phyloP scores from a whole-genome alignment of 2,888 invertebrate species.

The Lomographa bimaculata region DNA sequence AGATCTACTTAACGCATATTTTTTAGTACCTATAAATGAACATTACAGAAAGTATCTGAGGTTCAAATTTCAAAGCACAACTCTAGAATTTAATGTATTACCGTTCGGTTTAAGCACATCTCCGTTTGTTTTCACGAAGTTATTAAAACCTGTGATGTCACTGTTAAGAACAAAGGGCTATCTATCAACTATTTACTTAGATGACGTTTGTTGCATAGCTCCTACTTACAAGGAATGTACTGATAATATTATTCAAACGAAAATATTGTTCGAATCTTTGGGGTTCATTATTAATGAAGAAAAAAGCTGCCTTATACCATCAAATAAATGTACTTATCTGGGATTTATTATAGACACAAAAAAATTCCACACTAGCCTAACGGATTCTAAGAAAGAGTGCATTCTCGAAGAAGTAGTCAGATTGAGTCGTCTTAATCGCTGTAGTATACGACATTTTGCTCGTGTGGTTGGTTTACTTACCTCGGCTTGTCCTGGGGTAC shows the following conservation, averaged over 20 bases:
- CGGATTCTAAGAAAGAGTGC: too few species aligned
- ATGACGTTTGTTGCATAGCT: too few species aligned
- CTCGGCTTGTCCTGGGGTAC: conserved; percentile 39
- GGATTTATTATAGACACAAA: too few species aligned
- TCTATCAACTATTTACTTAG: conserved; percentile 27
- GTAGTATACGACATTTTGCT: conserved; percentile 31
- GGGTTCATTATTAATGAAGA: conserved; percentile 28
- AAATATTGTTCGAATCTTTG: conserved; percentile 6
- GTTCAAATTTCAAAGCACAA: conserved; percentile 8
- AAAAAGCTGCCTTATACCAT: conserved; percentile 26
- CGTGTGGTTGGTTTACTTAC: conserved; percentile 31
- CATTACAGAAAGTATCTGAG: conserved; percentile 9
- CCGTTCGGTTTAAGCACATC: conserved; percentile 23
- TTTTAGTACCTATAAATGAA: conserved; percentile 10
- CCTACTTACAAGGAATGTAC: conserved; percentile 11
- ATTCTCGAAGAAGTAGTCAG: too few species aligned
- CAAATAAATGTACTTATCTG: conserved; percentile 20
- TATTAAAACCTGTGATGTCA: conserved; percentile 21
- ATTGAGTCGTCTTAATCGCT: too few species aligned
- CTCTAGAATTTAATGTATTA: conserved; percentile 21
- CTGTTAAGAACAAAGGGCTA: conserved; percentile 14
- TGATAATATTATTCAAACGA: conserved; percentile 1
- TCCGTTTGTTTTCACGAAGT: conserved; percentile 21
- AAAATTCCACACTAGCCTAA: too few species aligned
- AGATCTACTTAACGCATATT: background rate